phyloP scores from a whole-genome alignment of 1,140 invertebrate genomes.

The Drosophila sproati region DNA sequence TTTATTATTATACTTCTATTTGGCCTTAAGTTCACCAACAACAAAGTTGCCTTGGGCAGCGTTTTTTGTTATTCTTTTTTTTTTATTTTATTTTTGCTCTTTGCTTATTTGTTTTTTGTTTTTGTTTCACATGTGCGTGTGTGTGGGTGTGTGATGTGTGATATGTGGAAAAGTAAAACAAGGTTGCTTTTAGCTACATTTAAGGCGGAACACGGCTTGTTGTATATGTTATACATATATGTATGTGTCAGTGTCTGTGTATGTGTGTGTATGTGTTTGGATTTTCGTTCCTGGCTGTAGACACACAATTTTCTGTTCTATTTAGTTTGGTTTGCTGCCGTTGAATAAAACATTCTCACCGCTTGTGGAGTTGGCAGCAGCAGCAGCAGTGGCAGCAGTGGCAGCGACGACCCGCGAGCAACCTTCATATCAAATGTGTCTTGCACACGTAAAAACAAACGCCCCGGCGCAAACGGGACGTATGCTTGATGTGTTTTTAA shows the following conservation, averaged over 20 bases:
- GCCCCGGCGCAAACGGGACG: constrained; percentile 50
- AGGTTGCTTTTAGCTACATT: constrained; percentile 43
- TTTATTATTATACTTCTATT: constrained; percentile 47
- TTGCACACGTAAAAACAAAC: constrained; percentile 53
- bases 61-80: constrained; percentile 64
- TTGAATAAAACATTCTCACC: constrained; percentile 83
- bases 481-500: constrained; percentile 81
- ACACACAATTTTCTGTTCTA: constrained; percentile 78
- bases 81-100: constrained; percentile 62
- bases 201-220: constrained; percentile 58
- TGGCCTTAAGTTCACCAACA: constrained; percentile 35
- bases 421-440: constrained; percentile 78
- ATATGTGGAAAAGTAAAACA: constrained; percentile 47
- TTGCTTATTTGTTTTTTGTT: constrained; percentile 70
- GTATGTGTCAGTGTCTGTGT: constrained; percentile 28
- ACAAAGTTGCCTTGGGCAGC: constrained; percentile 32
- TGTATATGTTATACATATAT: constrained; percentile 37
- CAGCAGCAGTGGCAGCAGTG: too few species aligned
- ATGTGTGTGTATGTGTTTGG: constrained; percentile 14
- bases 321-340: constrained; percentile 81
- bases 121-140: constrained; percentile 47
- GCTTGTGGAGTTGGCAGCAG: constrained; percentile 67
- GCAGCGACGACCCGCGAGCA: constrained; percentile 66
- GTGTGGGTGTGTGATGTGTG: constrained; percentile 40
- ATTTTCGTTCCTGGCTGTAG: constrained; percentile 48